Evolutionary conservation across 1,140 invertebrate species (phyloP).

Genomic region (Theocolax elegans): DNA sequence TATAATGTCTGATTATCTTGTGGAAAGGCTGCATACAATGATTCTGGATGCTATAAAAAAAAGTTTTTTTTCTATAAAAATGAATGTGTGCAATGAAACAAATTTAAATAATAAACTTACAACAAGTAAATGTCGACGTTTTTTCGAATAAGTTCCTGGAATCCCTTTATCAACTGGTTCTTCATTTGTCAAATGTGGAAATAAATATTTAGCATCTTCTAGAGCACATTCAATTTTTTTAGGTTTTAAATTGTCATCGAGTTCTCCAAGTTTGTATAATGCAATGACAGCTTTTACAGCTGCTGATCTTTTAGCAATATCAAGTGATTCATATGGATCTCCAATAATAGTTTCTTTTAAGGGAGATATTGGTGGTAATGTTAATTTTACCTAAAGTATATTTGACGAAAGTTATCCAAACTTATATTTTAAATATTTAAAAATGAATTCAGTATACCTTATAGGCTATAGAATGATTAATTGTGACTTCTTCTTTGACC

Average conservation of each 20-base stretch:
- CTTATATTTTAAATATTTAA: neutral
- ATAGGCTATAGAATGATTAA: neutral
- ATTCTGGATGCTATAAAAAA: constrained; percentile 61
- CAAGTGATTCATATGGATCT: constrained; percentile 67
- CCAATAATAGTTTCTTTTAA: constrained; percentile 48
- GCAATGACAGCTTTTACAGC: constrained; percentile 81
- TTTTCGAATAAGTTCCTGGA: constrained; percentile 77
- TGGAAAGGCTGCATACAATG: constrained; percentile 64
- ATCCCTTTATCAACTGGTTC: constrained; percentile 43
- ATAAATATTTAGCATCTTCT: constrained; percentile 60
- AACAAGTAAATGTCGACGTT: constrained; percentile 72
- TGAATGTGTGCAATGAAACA: too few species aligned
- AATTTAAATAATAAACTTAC: constrained; percentile 45
- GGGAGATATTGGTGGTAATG: constrained; percentile 56
- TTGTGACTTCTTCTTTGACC: constrained; percentile 44
- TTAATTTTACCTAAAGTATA: constrained; percentile 52
- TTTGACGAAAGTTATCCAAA: neutral
- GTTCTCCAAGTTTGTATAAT: constrained; percentile 79
- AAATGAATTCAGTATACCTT: neutral
- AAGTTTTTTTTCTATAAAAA: neutral
- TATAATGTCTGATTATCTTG: constrained; percentile 48
- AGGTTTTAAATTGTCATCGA: constrained; percentile 83
- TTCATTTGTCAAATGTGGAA: constrained; percentile 69
- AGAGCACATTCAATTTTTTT: constrained; percentile 63
- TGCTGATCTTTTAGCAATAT: constrained; percentile 81